Base-by-base conservation (phyloP, 2,797 vertebrate species). In the Furcifer pardalis region DNA sequence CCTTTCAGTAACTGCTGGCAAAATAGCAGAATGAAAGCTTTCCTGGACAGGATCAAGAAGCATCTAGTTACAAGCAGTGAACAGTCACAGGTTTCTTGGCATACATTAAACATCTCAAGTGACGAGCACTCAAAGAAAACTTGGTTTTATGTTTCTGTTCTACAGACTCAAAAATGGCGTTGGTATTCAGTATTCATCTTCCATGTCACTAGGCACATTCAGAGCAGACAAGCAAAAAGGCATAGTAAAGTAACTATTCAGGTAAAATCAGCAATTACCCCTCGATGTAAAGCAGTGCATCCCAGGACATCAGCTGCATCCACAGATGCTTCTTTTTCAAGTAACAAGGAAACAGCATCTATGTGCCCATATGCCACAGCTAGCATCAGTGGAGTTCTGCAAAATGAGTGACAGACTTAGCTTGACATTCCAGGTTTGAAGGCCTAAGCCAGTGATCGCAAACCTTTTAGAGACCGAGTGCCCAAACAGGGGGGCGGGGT, bases 381-480 rank as follows among this genome's bases (percentile, higher is more conserved):
- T 75, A 99, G 97, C 98, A 99, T 99, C 90, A 99, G 94, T 17
- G 98, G 98, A 83, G 98, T 99, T 93, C 98, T 99, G 82, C 46
- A 84, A 79, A 90, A 49, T 75, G 37, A 92, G 71, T 84, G 56
- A 89, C 15, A 86, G 62, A 87, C 71, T 85, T 0, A 59, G 76
- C 46, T 52, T 5, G 42, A 79, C 68, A 7, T 21, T 1, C 35
- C 59, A 21, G 62, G 74, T 85, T 56, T 74, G 56, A 12, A n/a
- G n/a, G n/a, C n/a, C n/a, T n/a, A n/a, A n/a, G n/a, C n/a, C n/a
- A n/a, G n/a, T n/a, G n/a, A n/a, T n/a, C n/a, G n/a, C n/a, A n/a
- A n/a, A n/a, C n/a, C n/a, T n/a, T n/a, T n/a, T n/a, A n/a, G n/a
- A n/a, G n/a, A n/a, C n/a, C n/a, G n/a, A n/a, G n/a, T n/a, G n/a